These are phyloP conservation scores for Leptocoma aspasia DNA, from an alignment of 2,113 vertebrate genomes.

Conservation along the genomic window DNA sequence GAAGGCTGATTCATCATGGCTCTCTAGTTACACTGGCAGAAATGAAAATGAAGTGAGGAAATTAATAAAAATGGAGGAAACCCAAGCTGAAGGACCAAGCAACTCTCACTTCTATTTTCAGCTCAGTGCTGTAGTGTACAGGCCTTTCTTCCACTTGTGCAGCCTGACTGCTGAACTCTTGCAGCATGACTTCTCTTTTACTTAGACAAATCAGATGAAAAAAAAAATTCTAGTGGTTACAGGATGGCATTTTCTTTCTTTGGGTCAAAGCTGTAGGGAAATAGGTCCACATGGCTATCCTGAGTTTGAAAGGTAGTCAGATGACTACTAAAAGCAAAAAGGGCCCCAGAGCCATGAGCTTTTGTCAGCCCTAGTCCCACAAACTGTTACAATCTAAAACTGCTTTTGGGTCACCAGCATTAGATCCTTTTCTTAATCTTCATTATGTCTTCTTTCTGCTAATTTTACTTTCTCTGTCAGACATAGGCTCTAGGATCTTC, in stretches of 20 bases:
- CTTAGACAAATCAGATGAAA: neutral
- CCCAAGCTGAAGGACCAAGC: neutral
- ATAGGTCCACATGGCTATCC: rapidly evolving
- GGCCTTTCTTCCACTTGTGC: neutral
- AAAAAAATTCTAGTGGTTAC: neutral
- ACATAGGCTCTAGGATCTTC: slow-evolving; percentile 1
- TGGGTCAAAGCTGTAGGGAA: neutral
- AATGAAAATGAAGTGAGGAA: neutral
- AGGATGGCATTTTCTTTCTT: neutral
- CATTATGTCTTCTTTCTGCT: neutral
- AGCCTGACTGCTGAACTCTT: neutral
- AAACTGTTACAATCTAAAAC: neutral
- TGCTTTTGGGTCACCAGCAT: slow-evolving; percentile 20
- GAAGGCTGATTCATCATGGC: neutral
- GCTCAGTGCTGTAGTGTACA: neutral
- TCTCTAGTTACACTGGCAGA: neutral
- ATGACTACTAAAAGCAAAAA: neutral
- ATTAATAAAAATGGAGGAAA: neutral
- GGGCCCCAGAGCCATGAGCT: too few species aligned
- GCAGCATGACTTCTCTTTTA: neutral
- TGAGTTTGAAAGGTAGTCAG: neutral
- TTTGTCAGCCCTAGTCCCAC: neutral
- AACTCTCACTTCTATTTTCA: neutral
- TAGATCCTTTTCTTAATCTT: neutral
- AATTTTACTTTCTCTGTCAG: neutral